A percentile compares a stretch with the other conserved stretches of the same genome.
These are phyloP conservation scores for Rhodeus uyekii DNA, from an alignment of 2,797 vertebrate genomes.

Conservation along the genomic window DNA sequence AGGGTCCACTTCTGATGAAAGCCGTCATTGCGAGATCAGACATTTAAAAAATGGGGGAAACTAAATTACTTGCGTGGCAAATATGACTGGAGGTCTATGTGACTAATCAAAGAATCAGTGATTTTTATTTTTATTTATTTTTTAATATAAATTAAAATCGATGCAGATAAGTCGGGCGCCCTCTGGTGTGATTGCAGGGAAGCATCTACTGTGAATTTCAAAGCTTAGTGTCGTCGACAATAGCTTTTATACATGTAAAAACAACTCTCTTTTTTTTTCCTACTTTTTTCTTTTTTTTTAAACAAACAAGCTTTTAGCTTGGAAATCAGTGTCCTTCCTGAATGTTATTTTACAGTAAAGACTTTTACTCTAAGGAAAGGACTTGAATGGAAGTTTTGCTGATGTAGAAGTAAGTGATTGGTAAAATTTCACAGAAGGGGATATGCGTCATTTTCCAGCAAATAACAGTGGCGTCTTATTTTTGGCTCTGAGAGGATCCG, in stretches of 20 bases:
- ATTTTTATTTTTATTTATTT: background rate
- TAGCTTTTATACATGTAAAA: background rate
- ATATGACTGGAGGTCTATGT: background rate
- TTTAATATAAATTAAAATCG: background rate
- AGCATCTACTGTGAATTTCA: background rate
- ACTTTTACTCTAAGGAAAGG: background rate
- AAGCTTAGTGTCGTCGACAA: background rate
- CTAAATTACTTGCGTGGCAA: background rate
- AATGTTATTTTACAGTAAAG: background rate
- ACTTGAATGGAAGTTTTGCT: background rate
- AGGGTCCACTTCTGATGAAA: background rate
- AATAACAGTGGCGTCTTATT: background rate
- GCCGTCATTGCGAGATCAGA: no score
- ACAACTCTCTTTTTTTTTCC: background rate
- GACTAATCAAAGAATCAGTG: background rate
- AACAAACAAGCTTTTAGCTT: background rate
- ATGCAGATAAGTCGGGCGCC: background rate
- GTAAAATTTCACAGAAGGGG: background rate
- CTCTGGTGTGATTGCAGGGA: constrained; percentile 20
- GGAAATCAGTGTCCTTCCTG: background rate
- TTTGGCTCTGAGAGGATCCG: background rate
- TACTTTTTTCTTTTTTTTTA: no score
- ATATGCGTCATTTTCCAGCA: background rate
- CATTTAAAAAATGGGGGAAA: no score
- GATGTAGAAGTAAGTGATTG: background rate